Conservation (phyloP, 2,797 vertebrate species). For the Pseudochirops cupreus region DNA sequence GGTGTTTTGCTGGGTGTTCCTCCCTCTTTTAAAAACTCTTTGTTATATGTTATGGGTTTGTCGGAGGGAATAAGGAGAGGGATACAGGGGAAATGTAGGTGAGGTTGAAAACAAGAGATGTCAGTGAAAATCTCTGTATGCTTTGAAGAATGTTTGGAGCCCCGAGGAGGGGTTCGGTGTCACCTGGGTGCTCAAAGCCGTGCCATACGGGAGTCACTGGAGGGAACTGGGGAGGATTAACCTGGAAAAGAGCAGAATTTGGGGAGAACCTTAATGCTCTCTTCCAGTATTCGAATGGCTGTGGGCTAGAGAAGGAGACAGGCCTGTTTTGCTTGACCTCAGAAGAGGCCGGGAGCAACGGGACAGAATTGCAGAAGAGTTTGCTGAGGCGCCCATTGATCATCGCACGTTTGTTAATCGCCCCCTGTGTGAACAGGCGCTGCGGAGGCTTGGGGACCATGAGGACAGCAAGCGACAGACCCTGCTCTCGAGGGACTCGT, state of each 20-base stretch:
- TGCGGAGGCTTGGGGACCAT: neutral
- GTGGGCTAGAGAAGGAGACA: neutral
- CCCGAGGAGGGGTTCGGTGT: neutral
- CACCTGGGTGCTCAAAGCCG: neutral
- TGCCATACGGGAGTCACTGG: neutral
- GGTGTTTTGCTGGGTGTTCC: neutral
- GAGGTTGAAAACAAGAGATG: neutral
- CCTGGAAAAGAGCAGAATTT: neutral
- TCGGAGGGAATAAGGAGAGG: neutral
- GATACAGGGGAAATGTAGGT: neutral
- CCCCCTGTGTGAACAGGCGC: neutral
- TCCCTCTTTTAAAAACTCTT: neutral
- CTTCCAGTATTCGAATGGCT: neutral
- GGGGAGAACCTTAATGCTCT: neutral
- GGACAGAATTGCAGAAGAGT: neutral
- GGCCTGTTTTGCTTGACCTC: neutral
- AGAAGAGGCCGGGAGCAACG: neutral
- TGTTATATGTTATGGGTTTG: neutral
- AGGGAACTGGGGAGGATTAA: neutral
- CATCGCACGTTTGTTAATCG: neutral
- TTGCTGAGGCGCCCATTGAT: neutral
- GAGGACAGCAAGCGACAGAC: neutral
- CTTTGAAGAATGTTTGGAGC: neutral
- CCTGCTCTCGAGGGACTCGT: neutral
- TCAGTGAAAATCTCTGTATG: neutral